Evolutionary conservation across 2,888 invertebrate genomes (phyloP).

Genomic region (Antitype chi): DNA sequence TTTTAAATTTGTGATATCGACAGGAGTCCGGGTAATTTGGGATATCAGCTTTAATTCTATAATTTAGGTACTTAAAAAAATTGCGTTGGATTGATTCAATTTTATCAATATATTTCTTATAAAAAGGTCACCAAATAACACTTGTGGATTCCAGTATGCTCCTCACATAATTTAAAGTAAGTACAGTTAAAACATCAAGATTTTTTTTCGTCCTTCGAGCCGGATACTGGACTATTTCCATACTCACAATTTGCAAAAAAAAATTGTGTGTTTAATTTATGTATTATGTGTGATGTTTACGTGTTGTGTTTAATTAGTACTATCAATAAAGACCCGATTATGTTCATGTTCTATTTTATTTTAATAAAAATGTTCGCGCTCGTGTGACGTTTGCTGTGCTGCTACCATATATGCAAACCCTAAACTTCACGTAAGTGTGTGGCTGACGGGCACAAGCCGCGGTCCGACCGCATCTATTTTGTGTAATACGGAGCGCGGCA

Average conservation of each 20-base stretch:
- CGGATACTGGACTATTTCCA: background rate
- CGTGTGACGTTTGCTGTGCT: background rate
- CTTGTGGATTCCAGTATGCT: too few species aligned
- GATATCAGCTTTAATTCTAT: too few species aligned
- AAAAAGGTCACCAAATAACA: too few species aligned
- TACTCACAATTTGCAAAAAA: background rate
- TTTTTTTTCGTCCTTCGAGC: slow-evolving; percentile 3
- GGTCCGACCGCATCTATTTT: slow-evolving; percentile 63
- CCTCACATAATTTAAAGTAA: too few species aligned
- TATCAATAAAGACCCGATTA: too few species aligned
- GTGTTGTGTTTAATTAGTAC: too few species aligned
- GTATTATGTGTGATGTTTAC: too few species aligned
- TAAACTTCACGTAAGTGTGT: slow-evolving; percentile 66
- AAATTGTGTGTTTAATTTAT: background rate
- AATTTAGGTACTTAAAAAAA: too few species aligned
- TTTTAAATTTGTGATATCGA: too few species aligned
- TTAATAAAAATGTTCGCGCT: background rate
- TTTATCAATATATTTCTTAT: too few species aligned
- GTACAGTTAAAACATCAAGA: background rate
- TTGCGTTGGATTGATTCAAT: too few species aligned
- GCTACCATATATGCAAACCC: slow-evolving; percentile 11
- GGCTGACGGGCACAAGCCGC: slow-evolving; percentile 72
- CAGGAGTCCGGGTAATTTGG: too few species aligned
- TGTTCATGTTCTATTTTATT: background rate
- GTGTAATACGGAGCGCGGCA: slow-evolving; percentile 58